Evolutionary conservation across 1,140 invertebrate genomes (phyloP).

Genomic region (Neotoxoptera formosana): DNA sequence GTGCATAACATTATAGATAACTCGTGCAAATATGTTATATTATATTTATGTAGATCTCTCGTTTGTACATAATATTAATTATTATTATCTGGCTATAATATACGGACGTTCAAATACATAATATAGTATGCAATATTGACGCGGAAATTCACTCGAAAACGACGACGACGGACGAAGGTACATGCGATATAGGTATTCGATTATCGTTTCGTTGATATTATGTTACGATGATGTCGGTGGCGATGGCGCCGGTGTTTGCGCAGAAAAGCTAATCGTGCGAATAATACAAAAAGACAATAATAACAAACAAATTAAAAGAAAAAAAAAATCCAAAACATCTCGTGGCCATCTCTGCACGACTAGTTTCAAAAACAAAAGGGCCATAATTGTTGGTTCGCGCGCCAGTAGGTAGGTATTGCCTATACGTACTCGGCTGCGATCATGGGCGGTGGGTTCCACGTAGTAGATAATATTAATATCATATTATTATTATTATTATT

Average conservation of each 20-base stretch:
- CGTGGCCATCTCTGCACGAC: background rate
- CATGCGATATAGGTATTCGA: no score
- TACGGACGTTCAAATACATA: background rate
- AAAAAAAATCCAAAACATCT: constrained; percentile 1
- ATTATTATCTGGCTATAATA: background rate
- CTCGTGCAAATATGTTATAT: background rate
- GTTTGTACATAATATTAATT: background rate
- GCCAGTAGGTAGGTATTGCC: background rate
- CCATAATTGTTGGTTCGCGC: background rate
- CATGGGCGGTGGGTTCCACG: background rate
- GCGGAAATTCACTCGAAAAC: background rate
- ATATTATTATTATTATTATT: background rate
- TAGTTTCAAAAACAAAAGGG: background rate
- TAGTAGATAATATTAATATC: background rate
- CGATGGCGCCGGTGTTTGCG: background rate
- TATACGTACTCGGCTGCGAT: background rate
- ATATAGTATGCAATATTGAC: background rate
- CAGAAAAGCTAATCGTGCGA: background rate
- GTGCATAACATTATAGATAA: background rate
- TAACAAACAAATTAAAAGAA: background rate
- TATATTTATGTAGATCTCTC: no score
- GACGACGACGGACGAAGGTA: background rate
- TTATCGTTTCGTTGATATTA: background rate
- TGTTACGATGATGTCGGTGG: background rate
- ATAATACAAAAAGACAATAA: background rate